A percentile compares a stretch with the other conserved stretches of the same genome.
Conservation (phyloP, 2,888 invertebrate genomes). For the Leptinotarsa juncta region DNA sequence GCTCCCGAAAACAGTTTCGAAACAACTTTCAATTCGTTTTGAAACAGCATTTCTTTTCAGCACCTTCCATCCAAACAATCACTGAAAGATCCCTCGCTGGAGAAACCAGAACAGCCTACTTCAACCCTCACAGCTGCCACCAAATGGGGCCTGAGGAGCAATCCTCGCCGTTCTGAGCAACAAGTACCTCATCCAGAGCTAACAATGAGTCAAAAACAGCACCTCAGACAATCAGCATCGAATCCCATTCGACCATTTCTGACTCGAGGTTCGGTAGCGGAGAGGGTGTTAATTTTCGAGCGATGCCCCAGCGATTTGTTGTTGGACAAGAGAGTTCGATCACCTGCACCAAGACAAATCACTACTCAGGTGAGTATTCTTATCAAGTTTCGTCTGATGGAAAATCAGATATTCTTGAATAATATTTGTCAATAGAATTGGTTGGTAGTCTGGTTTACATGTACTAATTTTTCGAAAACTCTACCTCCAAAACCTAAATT, state of each 20-base stretch:
- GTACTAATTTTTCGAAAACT: too few species aligned
- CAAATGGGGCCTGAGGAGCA: constrained; percentile 62
- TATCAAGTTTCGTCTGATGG: too few species aligned
- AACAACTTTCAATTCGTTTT: too few species aligned
- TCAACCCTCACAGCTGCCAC: constrained; percentile 46
- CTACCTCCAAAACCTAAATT: too few species aligned
- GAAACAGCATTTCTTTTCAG: background rate
- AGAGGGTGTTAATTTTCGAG: constrained; percentile 90
- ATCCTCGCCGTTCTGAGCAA: constrained; percentile 66
- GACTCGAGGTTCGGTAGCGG: constrained; percentile 90
- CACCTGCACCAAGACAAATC: constrained; percentile 65
- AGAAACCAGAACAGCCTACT: constrained; percentile 29
- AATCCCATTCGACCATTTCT: constrained; percentile 86
- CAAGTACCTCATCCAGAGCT: constrained; percentile 77
- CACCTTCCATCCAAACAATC: constrained; percentile 24
- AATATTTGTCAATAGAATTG: too few species aligned
- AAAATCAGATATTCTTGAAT: too few species aligned
- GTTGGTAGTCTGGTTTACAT: too few species aligned
- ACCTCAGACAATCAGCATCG: constrained; percentile 63
- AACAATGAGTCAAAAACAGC: constrained; percentile 72
- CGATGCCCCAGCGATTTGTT: constrained; percentile 84
- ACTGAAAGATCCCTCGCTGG: constrained; percentile 22
- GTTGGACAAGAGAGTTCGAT: constrained; percentile 75
- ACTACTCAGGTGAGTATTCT: constrained; percentile 58
- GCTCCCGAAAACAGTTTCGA: too few species aligned